These are phyloP conservation scores for Ormyrus thymus DNA, from an alignment of 2,888 invertebrate genomes.

Conservation along the genomic window DNA sequence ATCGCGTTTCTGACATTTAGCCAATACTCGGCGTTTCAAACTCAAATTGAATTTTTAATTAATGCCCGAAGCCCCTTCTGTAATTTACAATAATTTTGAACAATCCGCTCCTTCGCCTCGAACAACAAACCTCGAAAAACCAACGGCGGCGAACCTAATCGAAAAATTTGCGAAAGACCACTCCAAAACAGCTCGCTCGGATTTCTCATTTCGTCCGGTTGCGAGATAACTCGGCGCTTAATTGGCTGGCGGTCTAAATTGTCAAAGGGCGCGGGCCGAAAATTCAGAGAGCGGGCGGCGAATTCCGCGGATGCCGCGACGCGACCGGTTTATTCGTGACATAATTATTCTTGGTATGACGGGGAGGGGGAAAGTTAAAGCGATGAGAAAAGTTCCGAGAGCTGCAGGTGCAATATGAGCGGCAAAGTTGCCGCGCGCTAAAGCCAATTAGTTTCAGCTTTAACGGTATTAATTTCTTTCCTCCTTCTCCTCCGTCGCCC, in stretches of 20 bases:
- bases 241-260: neutral
- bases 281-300: neutral
- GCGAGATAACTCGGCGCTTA: neutral
- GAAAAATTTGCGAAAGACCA: no score
- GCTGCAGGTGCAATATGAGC: slow-evolving; percentile 4
- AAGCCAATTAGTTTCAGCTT: slow-evolving; percentile 42
- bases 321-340: slow-evolving; percentile 44
- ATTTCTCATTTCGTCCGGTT: no score
- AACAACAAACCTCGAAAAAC: no score
- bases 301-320: slow-evolving; percentile 42
- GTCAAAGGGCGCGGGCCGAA: neutral
- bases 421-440: slow-evolving; percentile 13
- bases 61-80: neutral
- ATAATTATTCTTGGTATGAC: slow-evolving; percentile 45
- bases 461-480: slow-evolving; percentile 37
- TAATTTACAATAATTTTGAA: no score
- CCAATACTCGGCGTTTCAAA: neutral
- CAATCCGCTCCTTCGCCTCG: no score
- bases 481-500: neutral
- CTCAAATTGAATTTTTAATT: neutral
- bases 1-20: neutral
- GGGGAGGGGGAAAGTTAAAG: slow-evolving; percentile 27
- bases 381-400: slow-evolving; percentile 29
- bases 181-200: no score
- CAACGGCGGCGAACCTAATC: no score